Evolutionary conservation across 2,888 invertebrate genomes (phyloP), one percentile per base, ranked within the genome.

Genomic region (Petrolisthes manimaculis): DNA sequence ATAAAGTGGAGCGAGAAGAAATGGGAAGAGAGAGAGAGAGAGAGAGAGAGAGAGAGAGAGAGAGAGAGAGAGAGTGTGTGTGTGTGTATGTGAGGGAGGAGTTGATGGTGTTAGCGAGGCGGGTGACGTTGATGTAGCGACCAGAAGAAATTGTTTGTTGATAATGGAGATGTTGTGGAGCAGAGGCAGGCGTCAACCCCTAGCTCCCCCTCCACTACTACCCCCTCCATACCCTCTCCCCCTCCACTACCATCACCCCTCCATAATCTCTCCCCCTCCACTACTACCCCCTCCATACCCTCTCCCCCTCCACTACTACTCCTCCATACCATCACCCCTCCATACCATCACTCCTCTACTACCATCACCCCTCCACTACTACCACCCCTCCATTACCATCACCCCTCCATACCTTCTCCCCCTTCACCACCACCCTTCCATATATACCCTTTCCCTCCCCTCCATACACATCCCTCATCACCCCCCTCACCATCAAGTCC

Each of bases 401-500:
- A n/a, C 21, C 21, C 67, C 37, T 55, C 53, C 82, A 61, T 21
- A 3, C 69, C 0, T 1, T 53, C 53, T 71, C 69, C 18, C 37
- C 51, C 37, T 53, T 24, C 14, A 9, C 83, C n/a, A 24, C 61
- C 56, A 18, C 3, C n/a, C 51, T 3, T 53, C 37, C 53, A 12
- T 51, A 4, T 1, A 14, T 79, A 2, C 79, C 79, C 24, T 54
- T 12, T 4, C 79, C 37, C 79, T 1, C 12, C 74, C 8, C 18
- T 74, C 18, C 74, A 8, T 74, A 12, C 74, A 74, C n/a, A 8
- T 53, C 78, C 53, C 78, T n/a, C 78, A 53, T 21, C n/a, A 51
- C 55, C 80, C 55, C 80, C 53, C 80, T 56, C 80, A 14, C 84
- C 83, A 51, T 83, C 82, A 21, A 54, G 21, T 54, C 61, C 54